These are phyloP conservation scores for Hybos culiciformis DNA, from an alignment of 2,888 invertebrate genomes.

Conservation along the genomic window DNA sequence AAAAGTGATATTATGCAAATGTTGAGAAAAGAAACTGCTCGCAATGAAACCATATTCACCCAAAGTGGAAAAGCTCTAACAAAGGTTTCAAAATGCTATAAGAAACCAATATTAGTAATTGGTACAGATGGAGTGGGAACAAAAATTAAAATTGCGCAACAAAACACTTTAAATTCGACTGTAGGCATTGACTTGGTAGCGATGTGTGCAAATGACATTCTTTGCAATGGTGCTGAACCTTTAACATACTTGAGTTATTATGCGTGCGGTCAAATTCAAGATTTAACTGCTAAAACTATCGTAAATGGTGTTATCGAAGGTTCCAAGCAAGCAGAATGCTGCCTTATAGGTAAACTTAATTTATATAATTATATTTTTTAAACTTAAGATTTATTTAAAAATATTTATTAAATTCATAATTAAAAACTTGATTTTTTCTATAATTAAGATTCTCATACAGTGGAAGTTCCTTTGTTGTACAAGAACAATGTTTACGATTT, in stretches of 20 bases:
- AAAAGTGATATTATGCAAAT: background rate
- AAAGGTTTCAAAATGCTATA: conserved; percentile 31
- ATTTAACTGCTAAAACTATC: conserved; percentile 45
- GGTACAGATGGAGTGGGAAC: conserved; percentile 99
- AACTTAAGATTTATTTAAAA: too few species aligned
- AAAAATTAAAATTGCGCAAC: conserved; percentile 84
- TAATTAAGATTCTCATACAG: conserved; percentile 88
- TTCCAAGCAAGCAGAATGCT: conserved; percentile 67
- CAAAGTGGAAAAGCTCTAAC: conserved; percentile 28
- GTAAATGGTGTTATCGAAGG: conserved; percentile 60
- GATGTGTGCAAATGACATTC: conserved; percentile 96
- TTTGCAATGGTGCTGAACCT: conserved; percentile 91
- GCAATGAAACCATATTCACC: conserved; percentile 22
- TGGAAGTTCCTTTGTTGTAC: conserved; percentile 93
- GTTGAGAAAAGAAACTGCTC: conserved; percentile 6
- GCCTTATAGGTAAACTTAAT: conserved; percentile 60
- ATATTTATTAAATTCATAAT: too few species aligned
- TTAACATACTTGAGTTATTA: conserved; percentile 92
- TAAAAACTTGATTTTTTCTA: conserved; percentile 28
- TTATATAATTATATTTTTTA: too few species aligned
- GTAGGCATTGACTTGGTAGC: conserved; percentile 94
- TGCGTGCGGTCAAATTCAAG: conserved; percentile 72
- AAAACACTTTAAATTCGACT: conserved; percentile 56
- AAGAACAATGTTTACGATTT: conserved; percentile 75
- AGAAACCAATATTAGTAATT: conserved; percentile 77